Percentiles rank a stretch among this genome's conserved stretches.
These are phyloP conservation scores for Xyliphius kryptos DNA, from an alignment of 2,113 vertebrate species.

Conservation along the genomic window DNA sequence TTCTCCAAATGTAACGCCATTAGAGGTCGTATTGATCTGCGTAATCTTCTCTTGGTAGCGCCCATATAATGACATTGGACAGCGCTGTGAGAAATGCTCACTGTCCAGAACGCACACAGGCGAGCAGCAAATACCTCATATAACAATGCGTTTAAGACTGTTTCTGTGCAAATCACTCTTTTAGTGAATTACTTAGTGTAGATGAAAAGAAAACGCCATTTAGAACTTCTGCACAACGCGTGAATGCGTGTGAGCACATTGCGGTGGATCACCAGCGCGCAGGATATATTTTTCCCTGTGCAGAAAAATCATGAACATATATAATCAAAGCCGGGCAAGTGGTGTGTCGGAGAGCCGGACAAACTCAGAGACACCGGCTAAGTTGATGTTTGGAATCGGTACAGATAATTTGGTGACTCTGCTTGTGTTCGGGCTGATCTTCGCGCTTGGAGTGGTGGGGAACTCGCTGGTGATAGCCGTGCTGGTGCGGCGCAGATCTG, in stretches of 20 bases:
- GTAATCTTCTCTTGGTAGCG: conserved; percentile 13
- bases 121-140: no score
- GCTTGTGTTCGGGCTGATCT: conserved; percentile 83
- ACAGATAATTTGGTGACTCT: conserved; percentile 84
- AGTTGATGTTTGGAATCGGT: conserved; percentile 75
- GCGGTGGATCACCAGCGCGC: no score
- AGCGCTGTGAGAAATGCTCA: not conserved
- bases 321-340: conserved; percentile 22
- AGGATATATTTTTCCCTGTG: no score
- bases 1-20: not conserved
- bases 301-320: conserved; percentile 23
- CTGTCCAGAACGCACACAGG: conserved; percentile 14
- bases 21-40: not conserved
- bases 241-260: not conserved
- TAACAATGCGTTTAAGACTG: no score
- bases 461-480: conserved; percentile 94
- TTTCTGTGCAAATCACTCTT: no score
- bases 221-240: no score
- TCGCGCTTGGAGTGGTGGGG: conserved; percentile 83
- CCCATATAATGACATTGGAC: conserved; percentile 5
- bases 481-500: conserved; percentile 78
- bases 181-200: no score
- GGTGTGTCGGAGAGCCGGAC: not conserved
- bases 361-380: conserved; percentile 32
- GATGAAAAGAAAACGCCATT: no score